A percentile compares a stretch with the other conserved stretches of the same genome.
Conservation (phyloP, 2,113 vertebrate species). For the Hydrolagus affinis region DNA sequence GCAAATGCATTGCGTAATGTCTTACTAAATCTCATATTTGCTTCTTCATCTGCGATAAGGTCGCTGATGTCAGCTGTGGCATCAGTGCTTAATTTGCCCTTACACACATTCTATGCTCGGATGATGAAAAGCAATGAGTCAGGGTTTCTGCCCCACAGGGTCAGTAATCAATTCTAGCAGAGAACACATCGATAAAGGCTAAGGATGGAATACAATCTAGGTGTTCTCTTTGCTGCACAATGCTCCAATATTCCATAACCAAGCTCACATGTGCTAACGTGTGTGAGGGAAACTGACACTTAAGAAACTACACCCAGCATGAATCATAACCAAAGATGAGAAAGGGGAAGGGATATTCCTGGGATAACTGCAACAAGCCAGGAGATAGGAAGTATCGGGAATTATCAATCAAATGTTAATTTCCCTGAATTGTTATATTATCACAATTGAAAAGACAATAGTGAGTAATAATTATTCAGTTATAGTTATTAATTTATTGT, state of each 20-base stretch:
- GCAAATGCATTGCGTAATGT: neutral
- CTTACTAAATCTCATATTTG: neutral
- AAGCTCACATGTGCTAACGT: neutral
- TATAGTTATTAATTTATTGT: neutral
- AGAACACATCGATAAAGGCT: too few species aligned
- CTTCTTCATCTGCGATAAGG: neutral
- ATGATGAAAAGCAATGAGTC: neutral
- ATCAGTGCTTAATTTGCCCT: neutral
- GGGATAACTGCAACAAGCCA: neutral
- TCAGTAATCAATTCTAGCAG: neutral
- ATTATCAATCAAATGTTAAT: neutral
- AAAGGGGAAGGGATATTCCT: neutral
- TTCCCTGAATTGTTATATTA: neutral
- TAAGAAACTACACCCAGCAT: neutral
- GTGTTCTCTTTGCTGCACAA: neutral
- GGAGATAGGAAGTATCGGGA: neutral
- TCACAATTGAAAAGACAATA: neutral
- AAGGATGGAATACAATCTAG: too few species aligned
- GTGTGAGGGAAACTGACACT: neutral
- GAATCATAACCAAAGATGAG: neutral
- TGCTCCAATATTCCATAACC: neutral
- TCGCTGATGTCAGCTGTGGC: neutral
- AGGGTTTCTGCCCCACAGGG: neutral
- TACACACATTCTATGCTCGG: neutral
- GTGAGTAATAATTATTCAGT: slow-evolving; percentile 1